Evolutionary conservation across 2,888 invertebrate species (phyloP), one percentile per base, ranked within the genome.

Genomic region (Arenicola marina): DNA sequence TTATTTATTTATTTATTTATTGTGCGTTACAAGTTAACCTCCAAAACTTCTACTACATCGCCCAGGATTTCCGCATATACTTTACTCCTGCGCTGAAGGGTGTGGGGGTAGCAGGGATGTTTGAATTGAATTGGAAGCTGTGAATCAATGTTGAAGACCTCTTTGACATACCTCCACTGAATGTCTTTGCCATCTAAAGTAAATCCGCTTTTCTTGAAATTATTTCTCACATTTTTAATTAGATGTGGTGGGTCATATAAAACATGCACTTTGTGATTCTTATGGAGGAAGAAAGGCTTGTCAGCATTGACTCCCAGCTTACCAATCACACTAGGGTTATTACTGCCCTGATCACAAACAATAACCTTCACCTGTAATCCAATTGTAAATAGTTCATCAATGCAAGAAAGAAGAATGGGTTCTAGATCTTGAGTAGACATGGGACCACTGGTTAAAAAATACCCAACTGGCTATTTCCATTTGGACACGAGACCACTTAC

Each of bases 171-270:
- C 1, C 15, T 18, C 62, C 57, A 62, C 11, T 18, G 15, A 28
- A 63, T 53, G 2, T 45, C 4, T 18, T 59, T n/a, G 18, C 51
- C 54, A 31, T 55, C 34, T 7, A 54, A 3, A 33, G 24, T 18
- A 29, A 54, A 63, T 2, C 54, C 53, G 45, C 4, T n/a, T 21
- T 59, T 63, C n/a, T 54, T 26, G 4, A 63, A 45, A 33, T 63
- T 63, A 29, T 59, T 59, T 32, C 54, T 15, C 4, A 54, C 46
- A 45, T 54, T 63, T 32, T 59, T 63, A 21, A 63, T 15, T 29
- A 63, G 45, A 63, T 63, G 63, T 43, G 63, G 55, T 24, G 59
- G 59, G 34, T 63, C 60, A 63, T 61, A 61, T 33, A 63, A 21
- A 44, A 24, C 33, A 55, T 48, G 46, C 21, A 63, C 38, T 26